A percentile compares a stretch with the other conserved stretches of the same genome.
Conservation (phyloP, 2,888 invertebrate species). For the Drosophila prolongata region DNA sequence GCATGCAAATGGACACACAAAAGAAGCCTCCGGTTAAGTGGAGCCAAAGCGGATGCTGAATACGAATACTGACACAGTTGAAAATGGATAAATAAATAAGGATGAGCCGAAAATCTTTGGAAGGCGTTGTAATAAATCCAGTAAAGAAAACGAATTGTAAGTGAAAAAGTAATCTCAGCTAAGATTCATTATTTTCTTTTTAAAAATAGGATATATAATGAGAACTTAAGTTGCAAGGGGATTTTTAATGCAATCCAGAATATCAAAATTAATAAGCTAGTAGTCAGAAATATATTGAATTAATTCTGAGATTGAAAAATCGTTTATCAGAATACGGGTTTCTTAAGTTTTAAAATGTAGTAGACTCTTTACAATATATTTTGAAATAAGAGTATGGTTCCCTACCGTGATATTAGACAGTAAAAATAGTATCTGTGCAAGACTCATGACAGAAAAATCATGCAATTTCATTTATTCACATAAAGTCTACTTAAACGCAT, state of each 20-base stretch:
- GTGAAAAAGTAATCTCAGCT: neutral
- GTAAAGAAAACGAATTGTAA: no score
- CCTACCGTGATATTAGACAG: neutral
- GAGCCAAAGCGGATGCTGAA: slow-evolving; percentile 21
- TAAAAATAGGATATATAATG: no score
- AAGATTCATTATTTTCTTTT: no score
- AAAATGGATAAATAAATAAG: neutral
- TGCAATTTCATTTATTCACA: neutral
- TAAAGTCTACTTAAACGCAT: slow-evolving; percentile 32
- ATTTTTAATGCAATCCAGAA: no score
- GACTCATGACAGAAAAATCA: neutral
- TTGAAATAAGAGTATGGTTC: neutral
- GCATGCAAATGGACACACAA: slow-evolving; percentile 19
- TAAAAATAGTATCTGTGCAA: neutral
- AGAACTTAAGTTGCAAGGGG: no score
- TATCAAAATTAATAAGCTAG: no score
- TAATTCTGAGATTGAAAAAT: no score
- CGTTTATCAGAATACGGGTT: no score
- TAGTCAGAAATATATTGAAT: no score
- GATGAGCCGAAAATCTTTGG: slow-evolving; percentile 5
- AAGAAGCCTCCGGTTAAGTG: slow-evolving; percentile 11
- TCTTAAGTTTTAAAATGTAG: neutral
- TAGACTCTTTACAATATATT: no score
- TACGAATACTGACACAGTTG: neutral
- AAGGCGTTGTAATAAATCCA: neutral